These are phyloP conservation scores for Microchirus variegatus DNA, from an alignment of 2,797 vertebrate genomes.

Conservation along the genomic window DNA sequence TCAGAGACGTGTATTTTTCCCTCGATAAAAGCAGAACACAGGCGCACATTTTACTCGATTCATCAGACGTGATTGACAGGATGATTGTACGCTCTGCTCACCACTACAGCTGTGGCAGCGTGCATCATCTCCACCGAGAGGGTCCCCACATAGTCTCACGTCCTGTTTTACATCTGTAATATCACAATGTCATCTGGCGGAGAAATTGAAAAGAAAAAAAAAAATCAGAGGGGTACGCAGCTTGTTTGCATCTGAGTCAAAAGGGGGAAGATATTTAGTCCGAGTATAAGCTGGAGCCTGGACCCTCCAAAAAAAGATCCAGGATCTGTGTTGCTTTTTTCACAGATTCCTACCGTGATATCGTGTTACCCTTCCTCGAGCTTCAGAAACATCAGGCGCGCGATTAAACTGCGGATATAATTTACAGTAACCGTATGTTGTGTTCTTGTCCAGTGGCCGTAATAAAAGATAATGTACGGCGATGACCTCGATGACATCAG, in stretches of 20 bases:
- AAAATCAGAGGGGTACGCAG: constrained; percentile 4
- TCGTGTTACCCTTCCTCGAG: not conserved
- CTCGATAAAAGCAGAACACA: not conserved
- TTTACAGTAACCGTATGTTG: not conserved
- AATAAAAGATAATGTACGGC: constrained; percentile 5
- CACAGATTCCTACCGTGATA: not conserved
- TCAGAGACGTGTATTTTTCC: not conserved
- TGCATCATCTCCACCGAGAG: constrained; percentile 32
- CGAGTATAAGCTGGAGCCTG: not conserved
- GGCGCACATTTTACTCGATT: constrained; percentile 15
- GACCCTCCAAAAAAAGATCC: constrained; percentile 2
- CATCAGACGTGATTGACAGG: constrained; percentile 31
- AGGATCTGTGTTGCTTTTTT: too few relatives aligned
- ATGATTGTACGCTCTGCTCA: constrained; percentile 49
- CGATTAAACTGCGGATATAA: not conserved
- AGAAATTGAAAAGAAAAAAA: not conserved
- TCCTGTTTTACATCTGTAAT: constrained; percentile 48
- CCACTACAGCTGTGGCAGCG: constrained; percentile 54
- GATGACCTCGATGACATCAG: constrained; percentile 19
- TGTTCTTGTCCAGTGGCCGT: not conserved
- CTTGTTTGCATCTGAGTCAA: constrained; percentile 14
- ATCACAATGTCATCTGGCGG: constrained; percentile 39
- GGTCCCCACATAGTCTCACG: constrained; percentile 31
- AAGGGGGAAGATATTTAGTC: not conserved
- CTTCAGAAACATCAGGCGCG: not conserved